Base-by-base conservation (phyloP, 1,140 invertebrate species). In the Phocides pigmalion region DNA sequence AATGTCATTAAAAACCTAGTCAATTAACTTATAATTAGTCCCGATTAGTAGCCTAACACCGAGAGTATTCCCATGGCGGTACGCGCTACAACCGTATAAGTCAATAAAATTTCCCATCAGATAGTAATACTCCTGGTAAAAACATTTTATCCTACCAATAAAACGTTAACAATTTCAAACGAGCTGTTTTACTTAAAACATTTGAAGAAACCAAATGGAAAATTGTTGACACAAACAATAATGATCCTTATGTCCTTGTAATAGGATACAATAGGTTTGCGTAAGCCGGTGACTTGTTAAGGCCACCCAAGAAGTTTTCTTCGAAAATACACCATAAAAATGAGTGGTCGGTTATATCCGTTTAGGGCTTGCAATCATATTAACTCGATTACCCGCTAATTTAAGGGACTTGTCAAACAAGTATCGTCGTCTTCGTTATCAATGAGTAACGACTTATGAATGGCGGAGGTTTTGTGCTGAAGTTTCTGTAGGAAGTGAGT, bases 281-380 rank as follows among this genome's bases (percentile, higher is more conserved):
- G 12, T 41, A 22, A 20, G 41, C 14, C 39, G 14, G 54, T 51
- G 15, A 49, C 14, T 53, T 44, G 4, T 4, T 65, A 72, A 66
- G 75, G 68, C 80, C 82, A 82, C 82, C 82, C 79, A 81, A 56
- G 80, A 53, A 67, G 74, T 75, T 72, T 84, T 80, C 82, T 81
- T 74, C 72, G 82, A 82, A 82, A 76, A 75, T 74, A 68, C 65
- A 62, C 70, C 53, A 79, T 80, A 82, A 82, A 83, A 82, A 80
- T 83, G 69, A 76, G 72, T 76, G 28, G 65, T 63, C 46, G 32
- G 63, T 74, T 68, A 76, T 69, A 67, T 54, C 62, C 59, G 56
- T 56, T 56, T 64, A 47, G 37, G 54, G 62, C 51, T 65, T 51
- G 50, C 56, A 61, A 44, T 65, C 53, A 59, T 62, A 67, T 66